Evolutionary conservation across 2,797 vertebrate species (phyloP), one percentile per base, ranked within the genome.

Genomic region (Tapirus indicus): DNA sequence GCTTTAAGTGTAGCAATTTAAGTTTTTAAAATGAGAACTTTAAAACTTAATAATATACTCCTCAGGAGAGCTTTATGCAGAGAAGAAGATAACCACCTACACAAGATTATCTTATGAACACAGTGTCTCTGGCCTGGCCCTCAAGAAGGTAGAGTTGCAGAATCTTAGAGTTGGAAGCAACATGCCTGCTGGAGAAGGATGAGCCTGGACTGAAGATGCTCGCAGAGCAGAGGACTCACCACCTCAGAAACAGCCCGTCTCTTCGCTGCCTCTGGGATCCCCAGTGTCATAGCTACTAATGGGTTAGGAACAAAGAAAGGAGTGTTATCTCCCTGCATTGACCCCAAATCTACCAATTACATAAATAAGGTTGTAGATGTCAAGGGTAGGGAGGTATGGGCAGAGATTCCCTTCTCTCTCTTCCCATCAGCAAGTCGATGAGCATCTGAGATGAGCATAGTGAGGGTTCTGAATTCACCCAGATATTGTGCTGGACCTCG

Each of bases 391-490:
- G 9, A 89, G 60, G 18, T 7, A 11, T 0, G 68, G 41, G 9
- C 23, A 6, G 49, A 54, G 64, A 64, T 5, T 21, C 41, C 62
- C 21, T 47, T 74, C 58, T 74, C 29, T 29, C 25, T 49, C 18
- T 1, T 9, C 14, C 6, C 38, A 35, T 4, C 5, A 0, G 23
- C 49, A 4, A 6, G n/a, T 16, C 4, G 1, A 4, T 18, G 13
- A 82, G 35, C 27, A 41, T n/a, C 79, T 38, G 20, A 16, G 32
- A n/a, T 23, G 56, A 60, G 35, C n/a, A 25, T 0, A 18, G n/a
- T 5, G 32, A 27, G 0, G 11, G 72, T 29, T 56, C 47, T n/a
- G 47, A 52, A 49, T 62, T 68, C 23, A 54, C 21, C 14, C 17
- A 38, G 14, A 16, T 0, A 1, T 41, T 5, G 0, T 6, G 32